Evolutionary conservation across 2,888 invertebrate genomes (phyloP).

Genomic region (Seira ritae): DNA sequence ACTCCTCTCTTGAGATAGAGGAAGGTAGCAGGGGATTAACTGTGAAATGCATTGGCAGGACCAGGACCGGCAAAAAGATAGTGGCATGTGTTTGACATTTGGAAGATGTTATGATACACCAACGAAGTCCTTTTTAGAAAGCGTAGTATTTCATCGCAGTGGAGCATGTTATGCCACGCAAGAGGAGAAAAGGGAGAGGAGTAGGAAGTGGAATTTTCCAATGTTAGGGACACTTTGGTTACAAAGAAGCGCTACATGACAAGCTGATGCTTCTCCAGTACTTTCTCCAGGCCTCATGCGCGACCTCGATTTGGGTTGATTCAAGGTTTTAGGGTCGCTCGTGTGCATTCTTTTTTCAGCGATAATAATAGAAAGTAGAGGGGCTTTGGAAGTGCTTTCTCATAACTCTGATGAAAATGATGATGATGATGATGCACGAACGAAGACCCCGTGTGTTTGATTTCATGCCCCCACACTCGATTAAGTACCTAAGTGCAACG

Average conservation of each 20-base stretch:
- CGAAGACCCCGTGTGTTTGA: slow-evolving; percentile 9
- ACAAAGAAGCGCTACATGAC: neutral
- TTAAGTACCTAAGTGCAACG: slow-evolving; percentile 18
- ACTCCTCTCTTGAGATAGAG: slow-evolving; percentile 3
- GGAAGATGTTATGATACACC: neutral
- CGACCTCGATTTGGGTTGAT: slow-evolving; percentile 52
- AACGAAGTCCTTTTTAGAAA: too few species aligned
- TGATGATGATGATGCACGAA: neutral
- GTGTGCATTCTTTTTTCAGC: slow-evolving; percentile 54
- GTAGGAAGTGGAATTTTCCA: slow-evolving; percentile 24
- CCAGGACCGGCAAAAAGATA: neutral
- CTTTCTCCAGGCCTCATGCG: slow-evolving; percentile 42
- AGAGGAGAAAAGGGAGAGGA: neutral
- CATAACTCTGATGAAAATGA: neutral
- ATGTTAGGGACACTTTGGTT: slow-evolving; percentile 6
- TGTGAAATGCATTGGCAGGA: neutral
- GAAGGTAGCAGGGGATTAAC: neutral
- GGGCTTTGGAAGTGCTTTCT: slow-evolving; percentile 8
- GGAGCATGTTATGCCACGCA: neutral
- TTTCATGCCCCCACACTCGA: neutral
- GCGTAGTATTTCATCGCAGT: neutral
- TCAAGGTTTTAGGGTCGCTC: slow-evolving; percentile 52
- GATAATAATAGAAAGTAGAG: neutral
- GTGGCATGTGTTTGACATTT: neutral
- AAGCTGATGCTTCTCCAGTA: neutral